Evolutionary conservation across 2,797 vertebrate genomes (phyloP).

Genomic region (Characodon lateralis): DNA sequence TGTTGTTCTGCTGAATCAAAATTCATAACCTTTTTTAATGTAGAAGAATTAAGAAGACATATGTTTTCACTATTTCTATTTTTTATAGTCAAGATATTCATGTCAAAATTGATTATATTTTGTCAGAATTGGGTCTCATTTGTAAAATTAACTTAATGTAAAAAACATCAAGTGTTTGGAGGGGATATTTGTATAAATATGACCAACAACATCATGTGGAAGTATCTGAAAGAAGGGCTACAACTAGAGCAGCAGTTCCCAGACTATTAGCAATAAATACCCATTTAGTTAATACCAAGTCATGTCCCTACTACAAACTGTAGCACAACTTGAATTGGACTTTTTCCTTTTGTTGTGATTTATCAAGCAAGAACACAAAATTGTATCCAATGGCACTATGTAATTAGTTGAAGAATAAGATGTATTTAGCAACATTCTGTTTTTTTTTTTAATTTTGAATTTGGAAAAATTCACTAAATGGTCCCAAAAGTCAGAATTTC

Average conservation of each 20-base stretch:
- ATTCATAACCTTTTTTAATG: neutral
- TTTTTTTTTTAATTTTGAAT: neutral
- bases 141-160: neutral
- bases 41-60: neutral
- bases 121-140: neutral
- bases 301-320: neutral
- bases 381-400: neutral
- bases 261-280: neutral
- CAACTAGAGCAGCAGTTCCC: neutral
- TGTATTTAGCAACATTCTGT: neutral
- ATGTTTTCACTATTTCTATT: conserved; percentile 19
- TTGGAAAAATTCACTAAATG: neutral
- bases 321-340: neutral
- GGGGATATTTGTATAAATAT: conserved; percentile 1
- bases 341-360: neutral
- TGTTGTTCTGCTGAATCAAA: conserved; percentile 34
- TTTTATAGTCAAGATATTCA: conserved; percentile 1
- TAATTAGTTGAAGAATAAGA: neutral
- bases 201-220: neutral
- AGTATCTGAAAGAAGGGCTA: neutral
- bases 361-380: neutral
- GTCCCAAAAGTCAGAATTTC: neutral
- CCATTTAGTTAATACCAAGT: neutral
- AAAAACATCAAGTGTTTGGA: neutral
- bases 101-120: neutral